Evolutionary conservation across 1,140 invertebrate species (phyloP).

Genomic region (Cardiocondyla obscurior): DNA sequence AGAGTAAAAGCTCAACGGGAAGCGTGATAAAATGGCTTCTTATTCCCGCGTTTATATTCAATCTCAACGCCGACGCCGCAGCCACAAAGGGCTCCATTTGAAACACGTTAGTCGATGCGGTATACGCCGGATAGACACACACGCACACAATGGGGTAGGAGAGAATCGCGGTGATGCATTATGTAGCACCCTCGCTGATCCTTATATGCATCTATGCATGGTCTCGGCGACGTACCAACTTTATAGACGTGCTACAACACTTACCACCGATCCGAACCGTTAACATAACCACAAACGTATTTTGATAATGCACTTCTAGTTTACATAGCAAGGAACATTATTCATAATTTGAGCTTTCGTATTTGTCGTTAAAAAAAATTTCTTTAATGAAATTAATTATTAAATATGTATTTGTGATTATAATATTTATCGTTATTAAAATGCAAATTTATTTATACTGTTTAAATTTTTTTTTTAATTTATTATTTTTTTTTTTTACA

Average conservation of each 20-base stretch:
- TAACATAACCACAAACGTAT: constrained; percentile 37
- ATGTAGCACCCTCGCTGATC: constrained; percentile 76
- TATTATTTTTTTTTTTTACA: background rate
- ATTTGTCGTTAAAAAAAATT: background rate
- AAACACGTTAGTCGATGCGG: constrained; percentile 80
- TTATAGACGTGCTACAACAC: constrained; percentile 39
- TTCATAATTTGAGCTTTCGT: constrained; percentile 16
- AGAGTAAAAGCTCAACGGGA: constrained; percentile 78
- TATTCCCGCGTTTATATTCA: constrained; percentile 84
- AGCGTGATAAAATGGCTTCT: constrained; percentile 83
- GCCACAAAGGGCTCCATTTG: constrained; percentile 80
- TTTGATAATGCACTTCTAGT: constrained; percentile 30
- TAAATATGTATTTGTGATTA: background rate
- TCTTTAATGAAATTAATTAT: background rate
- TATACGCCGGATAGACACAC: constrained; percentile 57
- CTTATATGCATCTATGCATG: constrained; percentile 80
- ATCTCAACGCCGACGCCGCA: constrained; percentile 73
- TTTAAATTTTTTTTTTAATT: background rate
- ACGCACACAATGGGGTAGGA: constrained; percentile 16
- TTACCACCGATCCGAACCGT: constrained; percentile 33
- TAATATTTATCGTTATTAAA: background rate
- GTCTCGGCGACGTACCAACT: constrained; percentile 49
- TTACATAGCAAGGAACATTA: constrained; percentile 3
- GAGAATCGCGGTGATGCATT: constrained; percentile 75
- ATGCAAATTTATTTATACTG: background rate